Base-by-base conservation (phyloP, 2,113 vertebrate genomes). In the Stomatorhinus ivindoensis region DNA sequence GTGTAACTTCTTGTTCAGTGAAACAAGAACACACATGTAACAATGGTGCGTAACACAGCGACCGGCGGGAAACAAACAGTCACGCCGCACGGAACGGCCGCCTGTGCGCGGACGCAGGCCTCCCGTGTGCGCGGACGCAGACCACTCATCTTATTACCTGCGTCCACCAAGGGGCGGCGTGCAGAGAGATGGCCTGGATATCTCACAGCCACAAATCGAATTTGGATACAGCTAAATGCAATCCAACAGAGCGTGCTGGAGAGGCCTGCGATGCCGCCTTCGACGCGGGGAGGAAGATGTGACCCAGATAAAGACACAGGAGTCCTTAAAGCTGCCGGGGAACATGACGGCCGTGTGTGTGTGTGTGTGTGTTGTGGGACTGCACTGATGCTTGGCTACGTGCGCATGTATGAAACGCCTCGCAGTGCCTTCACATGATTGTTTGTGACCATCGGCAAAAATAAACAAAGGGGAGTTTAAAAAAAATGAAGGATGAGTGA, bases 401-500 rank as follows among this genome's bases (percentile, higher is more conserved):
- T 48, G 87, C 53, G 88, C 47, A 89, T 44, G 82, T 39, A 69
- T 58, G 55, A 46, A 46, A 65, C 42, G 42, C 9, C 21, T 44
- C 4, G 0, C 21, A 6, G n/a, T 24, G 31, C 61, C 53, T 8
- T 44, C 51, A 82, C 46, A 17, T 13, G 86, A 88, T 61, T 51
- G 13, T 82, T 61, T 84, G 90, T 61, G 31, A 76, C 51, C 39
- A 88, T 69, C 1, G 13, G 61, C 19, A 58, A n/a, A 15, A 15
- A 86, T 51, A 89, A 91, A 82, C 35, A 39, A 39, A 42, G 6
- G 76, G 76, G 76, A 17, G 13, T 39, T 42, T 2, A 3, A 0
- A 88, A 93, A 91, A 87, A 21, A 51, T 17, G 85, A 73, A 5
- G 91, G 91, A 94, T 93, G 93, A 93, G 93, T 88, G 90, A 91